phyloP scores from a whole-genome alignment of 2,113 vertebrate species.

The Eretmochelys imbricata region DNA sequence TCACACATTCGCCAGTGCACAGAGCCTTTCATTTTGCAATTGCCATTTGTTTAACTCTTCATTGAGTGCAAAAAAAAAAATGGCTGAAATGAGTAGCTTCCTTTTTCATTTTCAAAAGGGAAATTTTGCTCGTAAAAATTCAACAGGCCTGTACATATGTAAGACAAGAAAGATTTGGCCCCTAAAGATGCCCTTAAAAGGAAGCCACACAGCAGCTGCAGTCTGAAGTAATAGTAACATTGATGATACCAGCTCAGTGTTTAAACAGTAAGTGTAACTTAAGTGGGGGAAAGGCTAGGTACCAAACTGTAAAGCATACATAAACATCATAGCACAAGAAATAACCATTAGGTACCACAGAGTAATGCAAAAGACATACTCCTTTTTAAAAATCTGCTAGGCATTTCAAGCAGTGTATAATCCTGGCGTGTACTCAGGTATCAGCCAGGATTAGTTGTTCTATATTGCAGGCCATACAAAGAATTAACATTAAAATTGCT shows the following conservation, averaged over 20 bases:
- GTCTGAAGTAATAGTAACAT: not conserved
- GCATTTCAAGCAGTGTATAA: not conserved
- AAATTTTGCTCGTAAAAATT: not conserved
- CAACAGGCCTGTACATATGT: not conserved
- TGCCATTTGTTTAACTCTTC: not conserved
- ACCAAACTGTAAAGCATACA: not conserved
- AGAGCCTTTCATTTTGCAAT: not conserved
- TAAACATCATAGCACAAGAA: not conserved
- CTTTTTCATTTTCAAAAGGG: not conserved
- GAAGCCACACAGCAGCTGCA: not conserved
- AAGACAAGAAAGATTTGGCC: not conserved
- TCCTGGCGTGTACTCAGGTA: not conserved
- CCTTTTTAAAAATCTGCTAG: not conserved
- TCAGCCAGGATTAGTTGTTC: not conserved
- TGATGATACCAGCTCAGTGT: not conserved
- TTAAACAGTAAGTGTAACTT: not conserved
- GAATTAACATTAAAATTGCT: slow-evolving; percentile 28
- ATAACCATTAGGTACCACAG: not conserved
- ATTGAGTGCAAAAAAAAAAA: not conserved
- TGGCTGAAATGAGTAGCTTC: not conserved
- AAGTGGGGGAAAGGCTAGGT: not conserved
- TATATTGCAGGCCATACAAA: slow-evolving; percentile 1
- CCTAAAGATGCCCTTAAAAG: not conserved
- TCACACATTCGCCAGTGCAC: not conserved
- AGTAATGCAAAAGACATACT: not conserved